Evolutionary conservation across 2,113 vertebrate genomes (phyloP), one percentile per base, ranked within the genome.

Genomic region (Azemiops feae): DNA sequence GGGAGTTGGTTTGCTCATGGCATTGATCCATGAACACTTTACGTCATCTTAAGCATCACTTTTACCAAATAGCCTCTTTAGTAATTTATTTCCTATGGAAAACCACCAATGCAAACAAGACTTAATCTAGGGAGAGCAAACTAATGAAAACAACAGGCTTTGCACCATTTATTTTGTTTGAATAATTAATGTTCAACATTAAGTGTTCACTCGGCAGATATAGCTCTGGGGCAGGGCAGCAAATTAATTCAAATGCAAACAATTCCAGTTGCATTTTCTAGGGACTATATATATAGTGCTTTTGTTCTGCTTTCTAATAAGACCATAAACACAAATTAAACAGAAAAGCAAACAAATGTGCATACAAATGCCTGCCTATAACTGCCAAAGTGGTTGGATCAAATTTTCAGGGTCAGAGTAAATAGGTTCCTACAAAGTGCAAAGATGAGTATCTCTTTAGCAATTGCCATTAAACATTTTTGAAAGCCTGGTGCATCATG

Each of bases 301-400:
- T 97, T 97, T 97, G 93, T 96, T 96, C 94, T 89, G 96, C 93
- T 97, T 91, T 91, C 64, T 90, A 87, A 74, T 47, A 92, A 96
- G 96, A 47, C 50, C 96, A 96, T 94, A 95, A 95, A 94, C 96
- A 95, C 93, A 97, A 97, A 97, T 97, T 97, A 95, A 89, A 95
- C 87, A 97, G 94, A 96, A 97, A 97, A 97, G 93, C 95, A 97
- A 97, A 95, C 89, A 94, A 94, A 94, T 91, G 52, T 93, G 23
- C 88, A 52, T 96, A 92, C 91, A 96, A 96, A 96, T 96, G 89
- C 16, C 69, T 85, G 90, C 93, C 94, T 74, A 93, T 57, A 93
- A 94, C 89, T 97, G 94, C 91, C 92, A 25, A 87, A 87, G 7
- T 88, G 91, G 92, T 95, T 96, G 91, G 30, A 91, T 94, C 92